phyloP scores from a whole-genome alignment of 2,797 vertebrate genomes.

The Jordanella pulchra region DNA sequence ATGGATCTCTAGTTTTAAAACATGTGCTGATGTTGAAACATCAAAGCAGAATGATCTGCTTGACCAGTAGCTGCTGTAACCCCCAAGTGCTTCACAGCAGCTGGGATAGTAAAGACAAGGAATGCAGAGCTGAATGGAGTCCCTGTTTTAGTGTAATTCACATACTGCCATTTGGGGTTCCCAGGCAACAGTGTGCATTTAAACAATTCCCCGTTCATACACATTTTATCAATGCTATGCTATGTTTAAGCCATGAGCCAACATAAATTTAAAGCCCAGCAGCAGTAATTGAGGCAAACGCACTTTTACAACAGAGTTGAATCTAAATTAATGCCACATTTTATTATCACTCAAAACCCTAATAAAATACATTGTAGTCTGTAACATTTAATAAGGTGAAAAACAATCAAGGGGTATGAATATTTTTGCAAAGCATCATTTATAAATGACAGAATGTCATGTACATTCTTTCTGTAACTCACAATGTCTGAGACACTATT shows the following conservation, averaged over 20 bases:
- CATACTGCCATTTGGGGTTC: conserved; percentile 47
- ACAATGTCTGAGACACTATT: neutral
- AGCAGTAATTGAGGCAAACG: no score
- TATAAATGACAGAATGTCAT: neutral
- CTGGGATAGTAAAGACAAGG: conserved; percentile 44
- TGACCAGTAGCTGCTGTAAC: conserved; percentile 57
- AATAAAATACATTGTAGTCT: neutral
- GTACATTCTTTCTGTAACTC: neutral
- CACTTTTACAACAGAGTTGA: no score
- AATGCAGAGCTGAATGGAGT: conserved; percentile 65
- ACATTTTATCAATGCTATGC: conserved; percentile 13
- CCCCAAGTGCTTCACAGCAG: conserved; percentile 48
- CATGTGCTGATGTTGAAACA: conserved; percentile 42
- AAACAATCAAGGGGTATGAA: neutral
- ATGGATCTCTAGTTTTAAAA: conserved; percentile 17
- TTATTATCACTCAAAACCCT: neutral
- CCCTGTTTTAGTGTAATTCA: conserved; percentile 63
- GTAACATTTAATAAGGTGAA: neutral
- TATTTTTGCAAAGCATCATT: neutral
- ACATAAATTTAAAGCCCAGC: no score
- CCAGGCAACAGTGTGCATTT: conserved; percentile 57
- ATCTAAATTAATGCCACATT: neutral
- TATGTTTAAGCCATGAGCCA: no score
- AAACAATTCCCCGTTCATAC: conserved; percentile 35
- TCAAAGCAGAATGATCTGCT: conserved; percentile 28